A percentile compares a stretch with the other conserved stretches of the same genome.
phyloP scores from a whole-genome alignment of 2,888 invertebrate species.

The Neoaliturus tenellus region DNA sequence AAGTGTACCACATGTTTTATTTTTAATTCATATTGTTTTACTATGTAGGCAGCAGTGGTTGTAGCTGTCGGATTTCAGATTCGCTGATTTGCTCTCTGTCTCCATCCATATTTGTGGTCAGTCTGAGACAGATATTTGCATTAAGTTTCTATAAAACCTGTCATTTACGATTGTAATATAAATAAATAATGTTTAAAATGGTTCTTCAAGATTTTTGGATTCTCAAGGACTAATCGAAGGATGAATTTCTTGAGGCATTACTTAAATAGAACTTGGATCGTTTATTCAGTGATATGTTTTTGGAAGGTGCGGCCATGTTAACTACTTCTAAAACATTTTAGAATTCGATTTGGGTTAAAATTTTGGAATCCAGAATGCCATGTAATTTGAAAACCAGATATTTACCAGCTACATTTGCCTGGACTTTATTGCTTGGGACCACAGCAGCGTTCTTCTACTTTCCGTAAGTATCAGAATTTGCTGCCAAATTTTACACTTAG shows the following conservation, averaged over 20 bases:
- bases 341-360: constrained; percentile 61
- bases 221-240: neutral
- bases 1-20: neutral
- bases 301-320: constrained; percentile 77
- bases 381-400: constrained; percentile 97
- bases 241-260: neutral
- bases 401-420: constrained; percentile 99
- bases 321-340: constrained; percentile 66
- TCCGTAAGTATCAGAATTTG: constrained; percentile 98
- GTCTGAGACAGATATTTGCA: neutral
- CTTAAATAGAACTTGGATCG: neutral
- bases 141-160: neutral
- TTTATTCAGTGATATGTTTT: constrained; percentile 10
- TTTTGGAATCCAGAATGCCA: constrained; percentile 81
- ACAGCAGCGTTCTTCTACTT: constrained; percentile 97
- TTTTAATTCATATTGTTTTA: neutral
- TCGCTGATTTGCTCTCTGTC: neutral
- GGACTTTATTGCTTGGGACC: constrained; percentile 95
- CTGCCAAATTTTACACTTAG: too few relatives aligned
- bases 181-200: neutral
- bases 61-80: neutral
- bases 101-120: neutral
- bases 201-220: neutral
- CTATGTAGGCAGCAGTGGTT: constrained; percentile 10
- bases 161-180: neutral